phyloP scores from a whole-genome alignment of 1,140 invertebrate species.

The Mamestra configurata region DNA sequence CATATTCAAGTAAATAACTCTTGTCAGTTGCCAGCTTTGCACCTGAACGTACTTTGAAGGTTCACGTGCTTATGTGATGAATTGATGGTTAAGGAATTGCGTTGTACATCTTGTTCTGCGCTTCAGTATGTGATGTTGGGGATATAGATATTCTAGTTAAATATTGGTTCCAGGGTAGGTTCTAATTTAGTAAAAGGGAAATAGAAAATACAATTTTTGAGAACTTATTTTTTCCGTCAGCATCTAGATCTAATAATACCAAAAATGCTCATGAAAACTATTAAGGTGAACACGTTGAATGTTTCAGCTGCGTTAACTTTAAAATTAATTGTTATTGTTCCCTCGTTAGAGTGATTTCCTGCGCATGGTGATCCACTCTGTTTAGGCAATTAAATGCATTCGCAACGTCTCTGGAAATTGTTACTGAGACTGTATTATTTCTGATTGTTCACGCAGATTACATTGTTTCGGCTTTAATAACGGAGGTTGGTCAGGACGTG shows the following conservation, averaged over 20 bases:
- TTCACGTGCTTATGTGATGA: conserved; percentile 21
- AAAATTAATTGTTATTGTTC: conserved; percentile 11
- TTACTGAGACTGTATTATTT: conserved; percentile 43
- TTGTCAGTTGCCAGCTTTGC: conserved; percentile 50
- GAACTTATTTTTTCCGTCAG: too few relatives aligned
- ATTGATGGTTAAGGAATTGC: conserved; percentile 12
- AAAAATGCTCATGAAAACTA: too few relatives aligned
- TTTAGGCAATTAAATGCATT: conserved; percentile 46
- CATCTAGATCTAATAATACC: too few relatives aligned
- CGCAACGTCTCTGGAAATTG: conserved; percentile 41
- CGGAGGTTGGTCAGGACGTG: conserved; percentile 14
- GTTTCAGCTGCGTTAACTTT: neutral
- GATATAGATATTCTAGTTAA: neutral
- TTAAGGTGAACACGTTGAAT: neutral
- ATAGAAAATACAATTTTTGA: neutral
- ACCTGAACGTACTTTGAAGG: conserved; percentile 34
- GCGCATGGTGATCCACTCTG: conserved; percentile 38
- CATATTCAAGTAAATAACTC: conserved; percentile 64
- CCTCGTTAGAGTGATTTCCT: neutral
- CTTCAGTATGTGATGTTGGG: neutral
- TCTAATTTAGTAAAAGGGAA: neutral
- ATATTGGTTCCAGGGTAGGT: neutral
- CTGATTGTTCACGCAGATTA: conserved; percentile 50
- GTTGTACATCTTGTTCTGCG: neutral
- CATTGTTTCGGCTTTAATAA: conserved; percentile 45